Evolutionary conservation across 2,888 invertebrate species (phyloP).

Genomic region (Erebia ligea): DNA sequence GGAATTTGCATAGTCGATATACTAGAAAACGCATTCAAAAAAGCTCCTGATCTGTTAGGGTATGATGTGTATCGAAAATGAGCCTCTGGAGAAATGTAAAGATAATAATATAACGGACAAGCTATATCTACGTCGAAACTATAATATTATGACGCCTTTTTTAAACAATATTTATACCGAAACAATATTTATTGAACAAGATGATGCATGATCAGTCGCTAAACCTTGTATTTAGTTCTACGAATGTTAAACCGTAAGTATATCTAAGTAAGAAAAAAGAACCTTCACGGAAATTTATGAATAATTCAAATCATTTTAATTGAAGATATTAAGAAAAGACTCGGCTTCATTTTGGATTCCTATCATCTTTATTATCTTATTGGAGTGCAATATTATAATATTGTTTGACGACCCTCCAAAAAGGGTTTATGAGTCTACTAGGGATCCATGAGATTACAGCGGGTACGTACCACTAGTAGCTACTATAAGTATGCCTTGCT

Average conservation of each 20-base stretch:
- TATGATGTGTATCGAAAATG: background rate
- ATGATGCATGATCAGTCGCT: background rate
- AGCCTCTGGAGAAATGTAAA: background rate
- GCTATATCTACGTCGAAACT: background rate
- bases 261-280: background rate
- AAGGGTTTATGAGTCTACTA: no score
- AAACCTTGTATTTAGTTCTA: slow-evolving; percentile 6
- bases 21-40: no score
- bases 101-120: background rate
- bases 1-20: no score
- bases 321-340: background rate
- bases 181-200: background rate
- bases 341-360: background rate
- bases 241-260: slow-evolving; percentile 10
- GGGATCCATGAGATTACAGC: no score
- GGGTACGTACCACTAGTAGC: no score
- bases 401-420: no score
- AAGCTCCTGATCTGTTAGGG: background rate
- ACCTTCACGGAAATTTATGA: slow-evolving; percentile 13
- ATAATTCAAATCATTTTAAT: background rate
- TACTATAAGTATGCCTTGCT: no score
- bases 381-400: no score
- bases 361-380: background rate
- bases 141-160: background rate
- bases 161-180: background rate